Evolutionary conservation across 2,888 invertebrate species (phyloP).

Genomic region (Drosophila ustulata): DNA sequence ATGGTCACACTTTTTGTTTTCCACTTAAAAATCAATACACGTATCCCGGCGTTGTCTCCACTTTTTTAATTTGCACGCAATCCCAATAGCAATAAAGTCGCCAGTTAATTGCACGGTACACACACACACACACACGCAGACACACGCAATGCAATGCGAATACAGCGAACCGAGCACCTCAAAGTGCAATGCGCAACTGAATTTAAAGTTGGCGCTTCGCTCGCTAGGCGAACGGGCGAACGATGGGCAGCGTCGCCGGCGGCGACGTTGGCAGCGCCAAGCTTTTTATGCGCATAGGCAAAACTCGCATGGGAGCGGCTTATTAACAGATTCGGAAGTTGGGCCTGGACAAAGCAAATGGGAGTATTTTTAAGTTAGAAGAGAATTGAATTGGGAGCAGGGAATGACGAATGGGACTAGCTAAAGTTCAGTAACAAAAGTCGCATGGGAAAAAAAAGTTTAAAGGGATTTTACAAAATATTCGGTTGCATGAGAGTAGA

Average conservation of each 20-base stretch:
- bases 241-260: conserved; percentile 1
- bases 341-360: too few species aligned
- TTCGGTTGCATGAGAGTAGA: too few species aligned
- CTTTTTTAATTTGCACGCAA: conserved; percentile 45
- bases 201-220: conserved; percentile 49
- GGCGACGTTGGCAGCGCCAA: conserved; percentile 18
- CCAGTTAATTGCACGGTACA: conserved; percentile 10
- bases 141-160: conserved; percentile 10
- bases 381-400: too few species aligned
- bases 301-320: conserved; percentile 58
- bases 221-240: background rate
- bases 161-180: conserved; percentile 60
- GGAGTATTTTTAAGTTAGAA: too few species aligned
- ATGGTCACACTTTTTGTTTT: conserved; percentile 34
- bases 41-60: conserved; percentile 18
- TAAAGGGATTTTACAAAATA: too few species aligned
- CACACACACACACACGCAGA: conserved; percentile 9
- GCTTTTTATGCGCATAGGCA: conserved; percentile 24
- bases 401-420: too few species aligned
- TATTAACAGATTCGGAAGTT: too few species aligned
- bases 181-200: conserved; percentile 80
- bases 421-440: too few species aligned
- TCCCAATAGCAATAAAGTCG: background rate
- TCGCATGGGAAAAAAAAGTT: too few species aligned
- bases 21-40: conserved; percentile 50